Evolutionary conservation across 2,113 vertebrate genomes (phyloP).

Genomic region (Crocuta crocuta): DNA sequence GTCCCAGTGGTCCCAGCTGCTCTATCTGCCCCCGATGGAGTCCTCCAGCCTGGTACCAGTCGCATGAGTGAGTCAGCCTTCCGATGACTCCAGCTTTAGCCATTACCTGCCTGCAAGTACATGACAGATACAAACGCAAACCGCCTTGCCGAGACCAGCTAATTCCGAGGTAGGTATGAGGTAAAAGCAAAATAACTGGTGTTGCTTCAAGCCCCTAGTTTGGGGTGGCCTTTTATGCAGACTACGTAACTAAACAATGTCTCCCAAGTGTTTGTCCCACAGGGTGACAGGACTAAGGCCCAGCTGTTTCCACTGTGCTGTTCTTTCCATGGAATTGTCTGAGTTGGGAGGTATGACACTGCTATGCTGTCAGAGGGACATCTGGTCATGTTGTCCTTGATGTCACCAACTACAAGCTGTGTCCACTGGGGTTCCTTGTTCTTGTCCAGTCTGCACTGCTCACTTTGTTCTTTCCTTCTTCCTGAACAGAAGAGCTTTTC

Average conservation of each 20-base stretch:
- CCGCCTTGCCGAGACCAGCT: not conserved
- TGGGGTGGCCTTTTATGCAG: not conserved
- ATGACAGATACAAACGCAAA: not conserved
- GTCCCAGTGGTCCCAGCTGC: too few relatives aligned
- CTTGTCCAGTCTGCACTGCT: not conserved
- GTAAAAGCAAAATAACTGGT: not conserved
- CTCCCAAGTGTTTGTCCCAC: not conserved
- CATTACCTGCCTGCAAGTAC: not conserved
- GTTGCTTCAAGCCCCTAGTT: not conserved
- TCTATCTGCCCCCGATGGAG: too few relatives aligned
- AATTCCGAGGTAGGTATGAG: not conserved
- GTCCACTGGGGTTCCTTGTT: not conserved
- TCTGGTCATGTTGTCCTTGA: not conserved
- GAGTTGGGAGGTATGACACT: not conserved
- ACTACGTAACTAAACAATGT: not conserved
- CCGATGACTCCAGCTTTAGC: not conserved
- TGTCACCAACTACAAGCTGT: too few relatives aligned
- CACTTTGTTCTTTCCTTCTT: not conserved
- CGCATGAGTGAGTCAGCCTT: not conserved
- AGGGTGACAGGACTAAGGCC: not conserved
- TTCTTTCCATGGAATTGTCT: not conserved
- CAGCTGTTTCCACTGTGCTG: not conserved
- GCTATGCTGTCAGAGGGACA: not conserved
- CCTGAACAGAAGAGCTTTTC: not conserved
- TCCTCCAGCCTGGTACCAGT: not conserved